Evolutionary conservation across 2,113 vertebrate genomes (phyloP).

Genomic region (Myxocyprinus asiaticus): DNA sequence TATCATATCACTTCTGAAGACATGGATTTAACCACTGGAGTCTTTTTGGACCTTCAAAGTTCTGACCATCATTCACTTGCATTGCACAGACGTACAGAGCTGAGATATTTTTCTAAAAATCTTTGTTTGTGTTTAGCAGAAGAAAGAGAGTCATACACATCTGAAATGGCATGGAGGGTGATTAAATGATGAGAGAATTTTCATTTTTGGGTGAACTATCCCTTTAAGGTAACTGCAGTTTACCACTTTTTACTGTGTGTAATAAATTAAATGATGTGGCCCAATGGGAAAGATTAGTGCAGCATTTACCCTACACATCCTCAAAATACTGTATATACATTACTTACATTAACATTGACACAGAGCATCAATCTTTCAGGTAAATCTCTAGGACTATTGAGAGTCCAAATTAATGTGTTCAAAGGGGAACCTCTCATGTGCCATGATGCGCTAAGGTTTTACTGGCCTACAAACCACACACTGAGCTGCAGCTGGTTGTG

Average conservation of each 20-base stretch:
- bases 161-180: no score
- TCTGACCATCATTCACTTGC: no score
- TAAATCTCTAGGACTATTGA: conserved; percentile 8
- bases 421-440: not conserved
- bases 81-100: no score
- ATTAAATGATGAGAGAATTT: no score
- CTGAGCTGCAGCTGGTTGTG: conserved; percentile 21
- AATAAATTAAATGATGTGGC: not conserved
- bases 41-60: no score
- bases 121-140: no score
- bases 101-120: no score
- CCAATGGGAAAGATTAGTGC: not conserved
- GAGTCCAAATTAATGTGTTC: not conserved
- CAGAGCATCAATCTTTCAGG: conserved; percentile 13
- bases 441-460: conserved; percentile 34
- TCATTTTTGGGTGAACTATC: no score
- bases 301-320: conserved; percentile 1
- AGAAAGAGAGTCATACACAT: no score
- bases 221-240: no score
- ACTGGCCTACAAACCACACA: conserved; percentile 20
- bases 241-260: not conserved
- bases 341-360: not conserved
- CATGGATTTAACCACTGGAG: no score
- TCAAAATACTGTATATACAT: not conserved
- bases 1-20: no score